Evolutionary conservation across 2,113 vertebrate genomes (phyloP).

Genomic region (Cyrtonyx montezumae): DNA sequence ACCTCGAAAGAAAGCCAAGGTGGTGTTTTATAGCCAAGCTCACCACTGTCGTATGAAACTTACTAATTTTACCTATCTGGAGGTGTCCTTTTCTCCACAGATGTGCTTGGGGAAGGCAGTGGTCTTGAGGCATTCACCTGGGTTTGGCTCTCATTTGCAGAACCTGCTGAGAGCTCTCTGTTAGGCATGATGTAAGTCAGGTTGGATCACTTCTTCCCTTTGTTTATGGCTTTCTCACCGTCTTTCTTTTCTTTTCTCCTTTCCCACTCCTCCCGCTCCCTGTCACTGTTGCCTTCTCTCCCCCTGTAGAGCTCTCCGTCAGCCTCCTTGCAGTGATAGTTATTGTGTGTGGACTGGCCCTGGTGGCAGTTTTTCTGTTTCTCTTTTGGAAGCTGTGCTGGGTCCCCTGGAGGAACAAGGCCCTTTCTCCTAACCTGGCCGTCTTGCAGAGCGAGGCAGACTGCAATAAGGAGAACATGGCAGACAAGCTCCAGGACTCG

Average conservation of each 20-base stretch:
- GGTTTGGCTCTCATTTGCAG: neutral
- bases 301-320: conserved; percentile 87
- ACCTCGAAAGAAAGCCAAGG: neutral
- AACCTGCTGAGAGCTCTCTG: neutral
- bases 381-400: conserved; percentile 94
- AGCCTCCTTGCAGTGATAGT: conserved; percentile 91
- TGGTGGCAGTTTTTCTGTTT: conserved; percentile 90
- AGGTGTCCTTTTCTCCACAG: neutral
- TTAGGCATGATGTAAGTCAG: neutral
- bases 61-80: neutral
- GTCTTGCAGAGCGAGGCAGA: conserved; percentile 61
- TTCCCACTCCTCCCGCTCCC: neutral
- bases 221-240: conserved; percentile 61
- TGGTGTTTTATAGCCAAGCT: neutral
- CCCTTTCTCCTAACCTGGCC: conserved; percentile 73
- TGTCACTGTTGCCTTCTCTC: conserved; percentile 58
- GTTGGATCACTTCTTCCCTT: neutral
- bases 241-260: conserved; percentile 59
- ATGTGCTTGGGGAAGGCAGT: neutral
- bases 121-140: neutral
- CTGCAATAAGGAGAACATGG: conserved; percentile 82
- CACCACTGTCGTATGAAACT: neutral
- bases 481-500: conserved; percentile 91
- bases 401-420: conserved; percentile 88
- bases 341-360: conserved; percentile 88